These are phyloP conservation scores for Ophioderma brevispina DNA, from an alignment of 35 echinoderm and acorn worm genomes.

Conservation along the genomic window DNA sequence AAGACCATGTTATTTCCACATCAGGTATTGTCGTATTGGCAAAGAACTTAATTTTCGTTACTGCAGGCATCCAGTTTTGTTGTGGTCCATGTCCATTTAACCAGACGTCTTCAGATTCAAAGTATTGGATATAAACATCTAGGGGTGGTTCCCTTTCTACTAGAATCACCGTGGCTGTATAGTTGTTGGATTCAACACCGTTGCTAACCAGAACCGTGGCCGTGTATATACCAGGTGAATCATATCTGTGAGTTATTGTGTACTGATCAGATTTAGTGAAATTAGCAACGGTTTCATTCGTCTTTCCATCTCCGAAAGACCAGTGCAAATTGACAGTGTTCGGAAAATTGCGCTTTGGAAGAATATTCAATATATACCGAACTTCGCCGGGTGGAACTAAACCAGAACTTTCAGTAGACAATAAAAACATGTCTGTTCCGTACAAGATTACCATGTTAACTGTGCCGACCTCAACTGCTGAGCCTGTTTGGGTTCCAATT, in stretches of 20 bases:
- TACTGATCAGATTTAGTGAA: neutral
- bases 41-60: neutral
- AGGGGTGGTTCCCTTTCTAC: neutral
- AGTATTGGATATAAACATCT: neutral
- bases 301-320: constrained; percentile 10
- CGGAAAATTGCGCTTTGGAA: constrained; percentile 6
- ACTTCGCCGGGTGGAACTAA: constrained; percentile 12
- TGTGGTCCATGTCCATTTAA: constrained; percentile 21
- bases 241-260: constrained; percentile 10
- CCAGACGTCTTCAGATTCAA: neutral
- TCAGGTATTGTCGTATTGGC: neutral
- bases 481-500: neutral
- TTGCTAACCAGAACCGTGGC: constrained; percentile 7
- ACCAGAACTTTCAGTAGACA: constrained; percentile 24
- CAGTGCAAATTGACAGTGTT: neutral
- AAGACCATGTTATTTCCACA: neutral
- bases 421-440: neutral
- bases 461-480: neutral
- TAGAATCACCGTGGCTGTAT: neutral
- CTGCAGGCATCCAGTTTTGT: constrained; percentile 15
- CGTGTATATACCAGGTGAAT: constrained; percentile 31
- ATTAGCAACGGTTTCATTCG: neutral
- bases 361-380: neutral
- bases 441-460: neutral
- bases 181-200: constrained; percentile 5